Percentiles rank a stretch among this genome's conserved stretches.
Conservation (phyloP, 2,888 invertebrate genomes). For the Andrena trimmerana region DNA sequence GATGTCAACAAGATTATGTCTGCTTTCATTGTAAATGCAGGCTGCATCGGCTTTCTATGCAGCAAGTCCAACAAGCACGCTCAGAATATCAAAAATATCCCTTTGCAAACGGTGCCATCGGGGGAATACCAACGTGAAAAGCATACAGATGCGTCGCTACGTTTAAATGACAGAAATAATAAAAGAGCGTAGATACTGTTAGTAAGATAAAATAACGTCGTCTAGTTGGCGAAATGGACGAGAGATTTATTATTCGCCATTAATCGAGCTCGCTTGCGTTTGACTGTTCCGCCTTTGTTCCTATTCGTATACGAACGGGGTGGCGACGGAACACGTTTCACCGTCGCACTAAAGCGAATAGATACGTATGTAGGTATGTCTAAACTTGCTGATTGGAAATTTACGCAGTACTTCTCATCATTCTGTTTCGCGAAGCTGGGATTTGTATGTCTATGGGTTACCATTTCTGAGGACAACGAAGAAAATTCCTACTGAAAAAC, state of each 20-base stretch:
- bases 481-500: too few species aligned
- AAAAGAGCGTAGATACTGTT: slow-evolving; percentile 42
- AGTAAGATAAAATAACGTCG: slow-evolving; percentile 47
- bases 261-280: slow-evolving; percentile 46
- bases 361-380: too few species aligned
- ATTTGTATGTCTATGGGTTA: too few species aligned
- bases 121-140: slow-evolving; percentile 1
- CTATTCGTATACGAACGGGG: slow-evolving; percentile 27
- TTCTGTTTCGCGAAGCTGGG: too few species aligned
- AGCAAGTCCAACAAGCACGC: slow-evolving; percentile 1
- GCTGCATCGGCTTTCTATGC: not conserved
- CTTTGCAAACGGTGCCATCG: slow-evolving; percentile 9
- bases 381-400: too few species aligned
- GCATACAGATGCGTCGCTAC: not conserved
- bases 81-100: slow-evolving; percentile 37
- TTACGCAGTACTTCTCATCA: too few species aligned
- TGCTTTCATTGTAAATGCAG: not conserved
- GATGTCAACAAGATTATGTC: not conserved
- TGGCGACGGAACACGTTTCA: slow-evolving; percentile 40
- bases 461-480: too few species aligned
- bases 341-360: too few species aligned
- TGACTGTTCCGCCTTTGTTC: slow-evolving; percentile 51
- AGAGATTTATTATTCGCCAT: slow-evolving; percentile 58
- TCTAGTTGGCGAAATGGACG: slow-evolving; percentile 35
- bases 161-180: slow-evolving; percentile 58